Evolutionary conservation across 2,888 invertebrate species (phyloP).

Genomic region (Odontocolon sp.): DNA sequence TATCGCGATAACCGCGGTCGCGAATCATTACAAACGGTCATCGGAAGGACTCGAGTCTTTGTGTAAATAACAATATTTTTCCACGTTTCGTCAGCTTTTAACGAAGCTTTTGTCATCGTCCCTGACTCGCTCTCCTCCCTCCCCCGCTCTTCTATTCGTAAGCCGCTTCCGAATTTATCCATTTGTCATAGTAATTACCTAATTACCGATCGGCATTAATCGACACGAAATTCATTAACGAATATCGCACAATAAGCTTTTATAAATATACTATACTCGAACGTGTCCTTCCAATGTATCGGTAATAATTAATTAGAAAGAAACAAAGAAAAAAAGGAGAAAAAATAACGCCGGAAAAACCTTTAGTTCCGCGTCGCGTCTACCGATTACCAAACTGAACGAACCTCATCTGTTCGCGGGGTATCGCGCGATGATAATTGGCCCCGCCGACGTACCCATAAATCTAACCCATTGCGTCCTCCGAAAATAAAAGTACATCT

Average conservation of each 20-base stretch:
- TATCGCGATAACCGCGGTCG: neutral
- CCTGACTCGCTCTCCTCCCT: neutral
- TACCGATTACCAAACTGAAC: no score
- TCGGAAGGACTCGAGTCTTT: conserved; percentile 45
- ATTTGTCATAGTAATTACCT: neutral
- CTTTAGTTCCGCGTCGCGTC: neutral
- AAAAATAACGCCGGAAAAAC: neutral
- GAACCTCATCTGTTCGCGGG: conserved; percentile 24
- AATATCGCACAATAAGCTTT: conserved; percentile 51
- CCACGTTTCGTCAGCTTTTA: conserved; percentile 50
- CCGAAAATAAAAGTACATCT: neutral
- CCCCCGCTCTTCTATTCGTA: no score
- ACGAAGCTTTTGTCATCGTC: conserved; percentile 1
- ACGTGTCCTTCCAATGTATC: conserved; percentile 9
- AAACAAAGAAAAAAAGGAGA: neutral
- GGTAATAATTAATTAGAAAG: neutral
- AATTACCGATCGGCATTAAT: conserved; percentile 10
- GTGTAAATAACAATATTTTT: conserved; percentile 57
- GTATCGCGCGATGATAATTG: neutral
- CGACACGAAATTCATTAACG: conserved; percentile 27
- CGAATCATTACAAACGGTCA: no score
- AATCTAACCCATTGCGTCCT: conserved; percentile 23
- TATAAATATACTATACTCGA: conserved; percentile 44
- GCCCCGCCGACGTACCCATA: conserved; percentile 10
- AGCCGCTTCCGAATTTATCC: neutral